These are phyloP conservation scores for Pelecanus crispus DNA, from an alignment of 2,113 vertebrate species.

Conservation along the genomic window DNA sequence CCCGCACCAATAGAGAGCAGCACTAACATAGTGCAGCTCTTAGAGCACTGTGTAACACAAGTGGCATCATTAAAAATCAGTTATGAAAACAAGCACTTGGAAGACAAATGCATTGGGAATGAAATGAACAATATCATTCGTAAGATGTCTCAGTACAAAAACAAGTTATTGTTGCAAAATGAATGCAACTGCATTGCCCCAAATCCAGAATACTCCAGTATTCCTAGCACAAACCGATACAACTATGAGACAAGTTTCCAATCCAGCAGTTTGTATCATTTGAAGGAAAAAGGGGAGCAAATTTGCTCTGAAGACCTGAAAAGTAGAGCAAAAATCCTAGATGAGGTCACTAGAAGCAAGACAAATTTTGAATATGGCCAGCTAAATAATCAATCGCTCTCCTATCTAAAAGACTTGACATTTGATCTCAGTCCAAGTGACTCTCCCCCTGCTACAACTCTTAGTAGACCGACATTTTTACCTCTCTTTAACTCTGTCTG, in stretches of 20 bases:
- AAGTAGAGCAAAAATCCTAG: neutral
- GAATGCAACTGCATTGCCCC: neutral
- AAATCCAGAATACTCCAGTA: neutral
- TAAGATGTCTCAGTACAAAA: conserved; percentile 33
- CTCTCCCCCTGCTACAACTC: neutral
- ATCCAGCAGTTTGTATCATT: neutral
- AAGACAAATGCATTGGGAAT: neutral
- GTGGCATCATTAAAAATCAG: conserved; percentile 72
- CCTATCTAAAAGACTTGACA: conserved; percentile 11
- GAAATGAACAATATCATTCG: neutral
- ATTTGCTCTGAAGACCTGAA: conserved; percentile 26
- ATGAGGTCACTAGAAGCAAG: conserved; percentile 11
- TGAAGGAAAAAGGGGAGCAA: conserved; percentile 16
- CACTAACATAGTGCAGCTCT: conserved; percentile 53
- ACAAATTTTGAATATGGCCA: conserved; percentile 43
- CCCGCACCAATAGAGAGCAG: conserved; percentile 44
- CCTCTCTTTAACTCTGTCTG: neutral
- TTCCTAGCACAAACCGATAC: neutral
- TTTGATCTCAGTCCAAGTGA: conserved; percentile 11
- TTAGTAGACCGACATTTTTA: conserved; percentile 47
- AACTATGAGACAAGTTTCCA: neutral
- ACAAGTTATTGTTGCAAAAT: conserved; percentile 30
- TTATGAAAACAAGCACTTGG: conserved; percentile 11
- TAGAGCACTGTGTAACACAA: conserved; percentile 69
- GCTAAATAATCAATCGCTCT: conserved; percentile 31